A percentile compares a stretch with the other conserved stretches of the same genome.
These are phyloP conservation scores for Arctopsyche grandis DNA, from an alignment of 1,140 invertebrate species.

Conservation along the genomic window DNA sequence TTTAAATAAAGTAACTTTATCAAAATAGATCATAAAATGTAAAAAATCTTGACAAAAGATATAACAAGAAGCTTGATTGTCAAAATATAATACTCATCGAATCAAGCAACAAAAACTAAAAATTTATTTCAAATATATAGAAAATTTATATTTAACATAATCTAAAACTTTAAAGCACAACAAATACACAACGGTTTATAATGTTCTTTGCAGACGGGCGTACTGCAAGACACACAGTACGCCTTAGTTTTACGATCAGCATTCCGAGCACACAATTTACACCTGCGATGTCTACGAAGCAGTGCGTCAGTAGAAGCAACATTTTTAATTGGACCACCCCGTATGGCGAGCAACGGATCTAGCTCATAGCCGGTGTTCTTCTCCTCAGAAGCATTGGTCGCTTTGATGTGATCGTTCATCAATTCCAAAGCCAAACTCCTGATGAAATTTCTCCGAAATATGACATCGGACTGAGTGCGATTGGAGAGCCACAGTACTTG, in stretches of 20 bases:
- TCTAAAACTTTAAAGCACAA: constrained; percentile 52
- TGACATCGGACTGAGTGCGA: constrained; percentile 55
- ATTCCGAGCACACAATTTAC: constrained; percentile 59
- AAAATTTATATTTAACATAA: too few relatives aligned
- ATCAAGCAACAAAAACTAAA: too few relatives aligned
- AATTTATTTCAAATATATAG: too few relatives aligned
- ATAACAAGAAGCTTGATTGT: too few relatives aligned
- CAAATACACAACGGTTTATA: constrained; percentile 54
- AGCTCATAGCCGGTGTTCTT: constrained; percentile 29
- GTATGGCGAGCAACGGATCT: constrained; percentile 47
- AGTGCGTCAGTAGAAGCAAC: constrained; percentile 42
- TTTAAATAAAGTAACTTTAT: too few relatives aligned
- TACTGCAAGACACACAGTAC: constrained; percentile 59
- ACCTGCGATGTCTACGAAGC: constrained; percentile 52
- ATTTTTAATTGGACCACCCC: constrained; percentile 51
- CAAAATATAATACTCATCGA: too few relatives aligned
- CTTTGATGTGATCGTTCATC: constrained; percentile 56
- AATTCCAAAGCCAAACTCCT: constrained; percentile 60
- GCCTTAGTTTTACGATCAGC: constrained; percentile 60
- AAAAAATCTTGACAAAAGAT: too few relatives aligned
- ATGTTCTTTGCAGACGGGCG: constrained; percentile 62
- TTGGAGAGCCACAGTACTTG: constrained; percentile 62
- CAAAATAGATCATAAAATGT: too few relatives aligned
- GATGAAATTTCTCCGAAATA: constrained; percentile 61
- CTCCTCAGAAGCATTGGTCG: constrained; percentile 17